These are phyloP conservation scores for Molorchus minor DNA, from an alignment of 2,888 invertebrate genomes.

Conservation along the genomic window DNA sequence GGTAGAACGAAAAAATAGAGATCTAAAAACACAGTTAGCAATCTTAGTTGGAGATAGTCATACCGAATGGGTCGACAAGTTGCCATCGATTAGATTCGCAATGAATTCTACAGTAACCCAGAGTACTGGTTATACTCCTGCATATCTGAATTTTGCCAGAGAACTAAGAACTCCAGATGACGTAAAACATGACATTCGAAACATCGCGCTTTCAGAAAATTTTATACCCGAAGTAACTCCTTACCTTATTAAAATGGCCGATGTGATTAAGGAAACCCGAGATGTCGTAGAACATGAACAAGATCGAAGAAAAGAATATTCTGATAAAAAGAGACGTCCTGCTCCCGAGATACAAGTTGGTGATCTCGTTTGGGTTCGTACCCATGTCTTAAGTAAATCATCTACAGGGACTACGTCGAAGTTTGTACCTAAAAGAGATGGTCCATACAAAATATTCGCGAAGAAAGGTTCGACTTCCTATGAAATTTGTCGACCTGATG, in stretches of 20 bases:
- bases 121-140: slow-evolving; percentile 51
- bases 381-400: slow-evolving; percentile 1
- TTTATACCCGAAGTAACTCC: slow-evolving; percentile 3
- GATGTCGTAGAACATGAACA: slow-evolving; percentile 2
- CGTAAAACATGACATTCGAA: slow-evolving; percentile 22
- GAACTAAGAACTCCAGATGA: slow-evolving; percentile 54
- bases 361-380: slow-evolving; percentile 2
- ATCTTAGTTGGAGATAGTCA: slow-evolving; percentile 51
- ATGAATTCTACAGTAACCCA: slow-evolving; percentile 53
- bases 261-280: neutral
- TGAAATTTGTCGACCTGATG: neutral
- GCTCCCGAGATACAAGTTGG: neutral
- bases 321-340: neutral
- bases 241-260: neutral
- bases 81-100: slow-evolving; percentile 55
- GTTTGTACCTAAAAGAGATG: slow-evolving; percentile 9
- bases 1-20: slow-evolving; percentile 46
- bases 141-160: slow-evolving; percentile 53
- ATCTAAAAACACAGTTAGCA: slow-evolving; percentile 50
- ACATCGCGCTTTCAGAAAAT: slow-evolving; percentile 8
- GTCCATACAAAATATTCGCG: slow-evolving; percentile 2
- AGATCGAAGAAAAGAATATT: slow-evolving; percentile 6
- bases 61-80: slow-evolving; percentile 48
- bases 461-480: slow-evolving; percentile 5
- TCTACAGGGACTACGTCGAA: slow-evolving; percentile 3